Evolutionary conservation across 2,888 invertebrate genomes (phyloP), one percentile per base, ranked within the genome.

Genomic region (Alloscopus bannaensis): DNA sequence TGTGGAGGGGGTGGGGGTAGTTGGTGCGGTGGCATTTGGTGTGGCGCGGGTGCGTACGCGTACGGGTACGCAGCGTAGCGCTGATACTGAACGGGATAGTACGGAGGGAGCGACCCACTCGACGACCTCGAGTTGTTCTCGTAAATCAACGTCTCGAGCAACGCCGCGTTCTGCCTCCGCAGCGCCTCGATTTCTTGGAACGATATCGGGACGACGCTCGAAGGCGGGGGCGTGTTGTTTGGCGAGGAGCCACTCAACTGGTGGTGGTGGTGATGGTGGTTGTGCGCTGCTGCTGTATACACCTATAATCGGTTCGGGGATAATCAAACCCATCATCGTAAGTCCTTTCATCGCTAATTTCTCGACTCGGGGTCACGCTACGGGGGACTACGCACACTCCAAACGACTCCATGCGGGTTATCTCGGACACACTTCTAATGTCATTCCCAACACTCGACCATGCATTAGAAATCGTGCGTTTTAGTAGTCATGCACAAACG

Each of bases 111-210:
- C 64, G 60, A 13, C 55, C 77, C 31, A 57, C 68, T 22, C 16
- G 55, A 65, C 11, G 73, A 64, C 11, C 78, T 80, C 3, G 81
- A 77, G 69, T 81, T 81, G 57, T 82, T 83, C 59, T 85, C 84
- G 60, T 81, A 84, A 22, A 84, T 81, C 60, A 84, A 80, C 26
- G 83, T 83, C 29, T 84, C 84, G 20, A 83, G 73, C 24, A 85
- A 80, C 62, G 84, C 83, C 11, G 82, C 80, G 66, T 84, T 83
- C 66, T 86, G 86, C 45, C 86, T 85, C 20, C 86, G 82, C 29
- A 86, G 77, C 16, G 86, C 82, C 36, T 87, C 87, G 28, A 86
- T 81, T 68, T 87, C 87, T 82, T 87, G 87, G 85, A 87, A 87
- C 82, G 82, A 82, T 29, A 82, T 81, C n/a, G 77, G 72, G 16